Base-by-base conservation (phyloP, 2,113 vertebrate genomes). In the Neopipo cinnamomea region DNA sequence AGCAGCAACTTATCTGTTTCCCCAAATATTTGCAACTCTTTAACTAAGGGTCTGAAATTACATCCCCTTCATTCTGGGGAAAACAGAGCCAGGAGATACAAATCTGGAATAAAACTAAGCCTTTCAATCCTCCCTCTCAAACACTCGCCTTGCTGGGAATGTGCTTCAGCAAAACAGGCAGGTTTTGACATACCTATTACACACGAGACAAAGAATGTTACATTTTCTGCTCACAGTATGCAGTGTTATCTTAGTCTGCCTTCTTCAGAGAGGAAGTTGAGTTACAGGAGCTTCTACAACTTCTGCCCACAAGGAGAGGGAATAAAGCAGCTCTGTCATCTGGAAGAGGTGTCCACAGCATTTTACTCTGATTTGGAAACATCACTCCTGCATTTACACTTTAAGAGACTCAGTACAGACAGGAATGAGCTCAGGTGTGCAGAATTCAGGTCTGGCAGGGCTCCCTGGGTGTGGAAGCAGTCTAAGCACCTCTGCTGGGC, bases 31-130 rank as follows among this genome's bases (percentile, higher is more conserved):
- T 94, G 74, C 76, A 94, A 35, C 56, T 93, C 78, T 93, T 74
- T 88, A 80, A 90, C 72, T 28, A 71, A 65, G 30, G 7, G 47
- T 92, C 73, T 96, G 93, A 96, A 96, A 96, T 94, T 74, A 92
- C 85, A 88, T 72, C 75, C 12, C 46, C 16, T 55, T 73, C 80
- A 70, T 46, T 94, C 63, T 35, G 39, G 46, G 42, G 71, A 88
- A 92, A 94, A 84, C 0, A 1, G 61, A 96, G 76, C 53, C 47
- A 70, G 39, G 21, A 93, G 78, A 83, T 73, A 68, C 23, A 90
- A 66, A 95, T 83, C 84, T 89, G 77, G 44, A 84, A 47, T 22
- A 68, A 58, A 88, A 44, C 23, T 93, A 63, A 68, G 59, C 47
- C 52, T 94, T 88, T 90, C 79, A 85, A 39, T 53, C n/a, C 41